These are phyloP conservation scores for Coturnix japonica DNA, from an alignment of 2,113 vertebrate genomes.

Conservation along the genomic window DNA sequence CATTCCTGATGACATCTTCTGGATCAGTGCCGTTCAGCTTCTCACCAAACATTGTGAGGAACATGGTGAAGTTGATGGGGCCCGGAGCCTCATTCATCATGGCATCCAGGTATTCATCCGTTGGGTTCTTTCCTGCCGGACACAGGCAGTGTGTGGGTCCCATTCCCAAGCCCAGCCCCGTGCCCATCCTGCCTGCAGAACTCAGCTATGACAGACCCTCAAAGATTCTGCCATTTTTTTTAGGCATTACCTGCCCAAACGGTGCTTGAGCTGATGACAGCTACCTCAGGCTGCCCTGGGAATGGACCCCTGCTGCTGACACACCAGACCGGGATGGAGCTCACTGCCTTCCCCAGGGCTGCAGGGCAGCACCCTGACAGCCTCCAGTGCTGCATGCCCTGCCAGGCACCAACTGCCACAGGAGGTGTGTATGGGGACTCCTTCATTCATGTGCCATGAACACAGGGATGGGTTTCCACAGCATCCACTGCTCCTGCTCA, in stretches of 20 bases:
- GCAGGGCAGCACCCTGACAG: neutral
- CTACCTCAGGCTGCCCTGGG: neutral
- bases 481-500: neutral
- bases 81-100: slow-evolving; percentile 99
- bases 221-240: neutral
- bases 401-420: neutral
- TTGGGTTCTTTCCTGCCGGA: slow-evolving; percentile 94
- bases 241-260: neutral
- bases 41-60: slow-evolving; percentile 99
- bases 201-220: neutral
- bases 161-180: rapidly evolving
- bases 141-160: neutral
- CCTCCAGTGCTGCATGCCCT: neutral
- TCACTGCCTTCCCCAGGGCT: neutral
- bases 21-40: slow-evolving; percentile 97
- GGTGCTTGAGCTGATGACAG: neutral
- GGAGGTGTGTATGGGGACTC: neutral
- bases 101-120: slow-evolving; percentile 95
- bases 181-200: neutral
- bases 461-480: neutral
- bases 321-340: neutral
- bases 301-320: neutral
- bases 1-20: slow-evolving; percentile 96
- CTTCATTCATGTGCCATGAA: rapidly evolving
- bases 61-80: slow-evolving; percentile 99